Conservation (phyloP, 2,113 vertebrate species). For the Canis aureus region DNA sequence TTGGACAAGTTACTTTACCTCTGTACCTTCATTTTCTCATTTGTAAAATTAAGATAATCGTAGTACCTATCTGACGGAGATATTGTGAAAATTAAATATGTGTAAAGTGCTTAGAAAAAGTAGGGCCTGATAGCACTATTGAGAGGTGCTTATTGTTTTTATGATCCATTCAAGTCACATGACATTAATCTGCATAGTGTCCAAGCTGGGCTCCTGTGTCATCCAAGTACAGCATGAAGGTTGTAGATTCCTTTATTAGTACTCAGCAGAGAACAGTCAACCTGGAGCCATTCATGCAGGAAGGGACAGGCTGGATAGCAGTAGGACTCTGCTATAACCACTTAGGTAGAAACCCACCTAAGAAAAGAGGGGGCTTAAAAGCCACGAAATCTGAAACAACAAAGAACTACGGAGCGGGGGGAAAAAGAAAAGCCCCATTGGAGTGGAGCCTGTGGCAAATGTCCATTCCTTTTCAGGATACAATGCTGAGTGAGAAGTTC, state of each 20-base stretch:
- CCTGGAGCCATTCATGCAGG: not conserved
- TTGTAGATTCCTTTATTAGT: not conserved
- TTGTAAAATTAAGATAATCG: conserved; percentile 39
- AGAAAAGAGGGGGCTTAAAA: conserved; percentile 21
- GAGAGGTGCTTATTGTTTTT: not conserved
- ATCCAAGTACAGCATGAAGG: not conserved
- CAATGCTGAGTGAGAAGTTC: conserved; percentile 75
- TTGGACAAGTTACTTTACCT: conserved; percentile 2
- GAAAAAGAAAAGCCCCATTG: conserved; percentile 66
- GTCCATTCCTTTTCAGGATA: conserved; percentile 79
- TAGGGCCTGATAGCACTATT: not conserved
- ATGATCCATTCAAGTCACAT: not conserved
- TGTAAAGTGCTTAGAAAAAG: not conserved
- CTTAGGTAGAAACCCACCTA: not conserved
- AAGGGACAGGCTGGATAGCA: not conserved
- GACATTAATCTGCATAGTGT: not conserved
- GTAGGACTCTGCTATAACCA: not conserved
- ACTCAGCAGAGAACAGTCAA: not conserved
- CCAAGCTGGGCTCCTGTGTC: not conserved
- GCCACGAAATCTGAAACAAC: conserved; percentile 70
- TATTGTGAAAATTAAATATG: conserved; percentile 33
- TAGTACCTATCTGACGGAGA: not conserved
- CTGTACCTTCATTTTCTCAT: not conserved
- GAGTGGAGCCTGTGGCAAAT: conserved; percentile 68
- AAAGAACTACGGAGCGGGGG: conserved; percentile 41